A percentile compares a stretch with the other conserved stretches of the same genome.
Conservation (phyloP, 2,888 invertebrate species). For the Sthenelais limicola region DNA sequence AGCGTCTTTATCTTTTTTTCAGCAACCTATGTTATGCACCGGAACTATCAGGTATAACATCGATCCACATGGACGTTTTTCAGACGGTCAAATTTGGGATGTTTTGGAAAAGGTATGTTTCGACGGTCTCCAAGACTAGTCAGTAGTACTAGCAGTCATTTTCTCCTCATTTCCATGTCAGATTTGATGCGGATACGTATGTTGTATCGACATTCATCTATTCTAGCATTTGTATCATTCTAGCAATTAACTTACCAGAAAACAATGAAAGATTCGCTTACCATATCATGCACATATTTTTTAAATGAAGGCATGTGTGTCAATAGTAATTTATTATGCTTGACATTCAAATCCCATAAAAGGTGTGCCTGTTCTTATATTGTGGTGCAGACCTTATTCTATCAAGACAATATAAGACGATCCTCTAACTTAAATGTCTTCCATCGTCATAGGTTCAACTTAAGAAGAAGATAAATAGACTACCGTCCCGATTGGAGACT, state of each 20-base stretch:
- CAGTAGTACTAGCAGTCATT: neutral
- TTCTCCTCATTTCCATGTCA: neutral
- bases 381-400: neutral
- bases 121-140: no score
- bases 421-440: neutral
- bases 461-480: neutral
- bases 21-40: neutral
- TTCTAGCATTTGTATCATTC: no score
- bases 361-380: neutral
- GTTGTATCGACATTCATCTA: no score
- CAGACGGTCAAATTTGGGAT: constrained; percentile 56
- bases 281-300: no score
- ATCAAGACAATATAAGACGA: neutral
- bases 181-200: no score
- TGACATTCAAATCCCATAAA: neutral
- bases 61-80: neutral
- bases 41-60: constrained; percentile 8
- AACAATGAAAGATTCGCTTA: no score
- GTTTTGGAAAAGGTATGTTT: constrained; percentile 61
- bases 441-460: constrained; percentile 11
- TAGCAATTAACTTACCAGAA: no score
- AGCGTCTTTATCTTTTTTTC: constrained; percentile 6
- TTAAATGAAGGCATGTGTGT: no score
- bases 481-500: constrained; percentile 14
- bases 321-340: no score